Percentiles rank a stretch among this genome's conserved stretches.
Evolutionary conservation across 2,888 invertebrate genomes (phyloP).

Genomic region (Allolobophora icterica): DNA sequence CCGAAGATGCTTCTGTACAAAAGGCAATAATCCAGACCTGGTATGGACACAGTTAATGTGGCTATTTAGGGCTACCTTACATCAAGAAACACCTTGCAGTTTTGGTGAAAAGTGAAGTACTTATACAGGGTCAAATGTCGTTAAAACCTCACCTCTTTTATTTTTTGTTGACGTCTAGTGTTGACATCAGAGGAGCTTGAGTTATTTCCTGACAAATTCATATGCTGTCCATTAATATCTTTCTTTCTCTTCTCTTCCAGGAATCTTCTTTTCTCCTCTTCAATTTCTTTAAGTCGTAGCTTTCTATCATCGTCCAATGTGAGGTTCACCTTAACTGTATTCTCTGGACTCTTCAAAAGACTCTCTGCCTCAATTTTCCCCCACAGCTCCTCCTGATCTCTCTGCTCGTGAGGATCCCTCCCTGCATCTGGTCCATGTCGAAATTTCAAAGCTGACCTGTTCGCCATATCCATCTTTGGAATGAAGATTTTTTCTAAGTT

Average conservation of each 20-base stretch:
- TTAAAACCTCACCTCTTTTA: constrained; percentile 42
- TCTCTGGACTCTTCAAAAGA: constrained; percentile 23
- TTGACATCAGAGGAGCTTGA: constrained; percentile 9
- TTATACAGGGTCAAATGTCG: background rate
- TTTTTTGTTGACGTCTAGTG: constrained; percentile 34
- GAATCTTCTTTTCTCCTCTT: background rate
- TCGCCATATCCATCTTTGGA: constrained; percentile 36
- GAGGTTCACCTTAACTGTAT: constrained; percentile 27
- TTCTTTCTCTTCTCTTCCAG: constrained; percentile 36
- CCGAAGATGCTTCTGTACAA: no score
- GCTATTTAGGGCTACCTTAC: background rate
- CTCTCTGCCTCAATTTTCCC: constrained; percentile 38
- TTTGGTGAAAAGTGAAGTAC: background rate
- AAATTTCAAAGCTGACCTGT: constrained; percentile 30
- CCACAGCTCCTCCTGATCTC: constrained; percentile 37
- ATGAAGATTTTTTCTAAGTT: constrained; percentile 39
- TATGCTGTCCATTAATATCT: background rate
- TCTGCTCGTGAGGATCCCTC: constrained; percentile 41
- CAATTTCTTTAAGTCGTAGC: background rate
- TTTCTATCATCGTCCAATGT: constrained; percentile 20
- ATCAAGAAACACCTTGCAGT: background rate
- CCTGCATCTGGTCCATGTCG: constrained; percentile 40
- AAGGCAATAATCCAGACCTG: background rate
- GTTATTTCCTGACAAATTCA: constrained; percentile 1
- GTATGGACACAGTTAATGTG: background rate